Evolutionary conservation across 2,113 vertebrate species (phyloP), one percentile per base, ranked within the genome.

Genomic region (Myotis davidii): DNA sequence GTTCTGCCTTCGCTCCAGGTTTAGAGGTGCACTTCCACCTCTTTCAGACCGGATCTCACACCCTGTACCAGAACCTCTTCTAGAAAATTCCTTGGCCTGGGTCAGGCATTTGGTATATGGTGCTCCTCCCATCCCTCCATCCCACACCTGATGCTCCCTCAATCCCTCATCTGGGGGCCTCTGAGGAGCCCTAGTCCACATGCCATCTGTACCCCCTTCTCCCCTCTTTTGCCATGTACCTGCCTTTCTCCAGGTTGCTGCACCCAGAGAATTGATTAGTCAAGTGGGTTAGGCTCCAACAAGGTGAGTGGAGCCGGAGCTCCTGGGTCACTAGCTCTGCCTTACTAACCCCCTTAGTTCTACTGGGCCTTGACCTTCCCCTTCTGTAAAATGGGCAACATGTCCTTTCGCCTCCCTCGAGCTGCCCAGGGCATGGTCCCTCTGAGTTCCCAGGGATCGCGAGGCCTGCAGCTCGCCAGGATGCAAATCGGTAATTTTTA

Each of bases 401-500:
- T n/a, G 70, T 64, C 20, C 6, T 59, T 81, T 70, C 42, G 6
- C 72, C 69, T 65, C 87, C 72, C 61, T 13, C 3, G 34, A 87
- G 65, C 78, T 76, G 81, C 88, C 88, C 83, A 21, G 21, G 10
- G 88, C 65, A 92, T 61, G 18, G 84, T 20, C 32, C 17, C 52
- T 39, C 70, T 9, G 69, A 25, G 92, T 96, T 97, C 96, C 42
- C 95, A 92, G 90, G 85, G 91, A 96, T 90, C 42, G 18, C 88
- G 85, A 93, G 76, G 91, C 95, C 96, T 2, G 56, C 59, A 95
- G 96, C 91, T 81, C 27, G 89, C 88, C 91, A 89, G 91, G 56
- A 96, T 96, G 96, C 97, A 97, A 96, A 97, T 96, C 21, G 59
- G 84, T 85, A 37, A 67, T 85, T 96, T 96, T 96, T 39, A 69